Percentiles rank a stretch among this genome's conserved stretches.
phyloP scores from a whole-genome alignment of 2,888 invertebrate genomes.

The Tolmerus cingulatus region DNA sequence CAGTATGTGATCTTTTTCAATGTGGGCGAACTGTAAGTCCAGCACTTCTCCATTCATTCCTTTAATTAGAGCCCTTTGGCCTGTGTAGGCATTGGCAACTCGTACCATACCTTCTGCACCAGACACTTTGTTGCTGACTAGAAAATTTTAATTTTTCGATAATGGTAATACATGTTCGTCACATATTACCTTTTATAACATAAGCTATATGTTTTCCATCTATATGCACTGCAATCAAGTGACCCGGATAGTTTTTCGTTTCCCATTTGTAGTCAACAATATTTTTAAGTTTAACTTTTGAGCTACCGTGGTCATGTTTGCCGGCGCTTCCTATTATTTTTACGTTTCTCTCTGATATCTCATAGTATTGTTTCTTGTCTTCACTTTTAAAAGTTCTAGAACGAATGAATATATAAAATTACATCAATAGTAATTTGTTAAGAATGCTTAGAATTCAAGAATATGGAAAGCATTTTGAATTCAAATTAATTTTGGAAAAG shows the following conservation, averaged over 20 bases:
- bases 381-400: conserved; percentile 56
- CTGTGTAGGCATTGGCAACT: conserved; percentile 73
- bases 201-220: conserved; percentile 88
- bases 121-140: conserved; percentile 61
- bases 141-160: conserved; percentile 53
- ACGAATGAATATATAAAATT: not conserved
- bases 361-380: conserved; percentile 58
- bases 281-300: conserved; percentile 88
- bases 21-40: conserved; percentile 90
- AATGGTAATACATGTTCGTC: not conserved
- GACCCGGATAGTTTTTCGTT: conserved; percentile 84
- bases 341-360: conserved; percentile 67
- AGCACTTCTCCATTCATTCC: conserved; percentile 88
- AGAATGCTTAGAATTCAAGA: not conserved
- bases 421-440: not conserved
- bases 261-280: conserved; percentile 96
- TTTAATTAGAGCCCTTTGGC: conserved; percentile 82
- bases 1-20: conserved; percentile 77
- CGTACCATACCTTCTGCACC: conserved; percentile 77
- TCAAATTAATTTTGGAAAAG: not conserved
- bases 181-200: conserved; percentile 80
- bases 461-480: not conserved
- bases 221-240: conserved; percentile 87
- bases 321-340: conserved; percentile 76
- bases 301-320: conserved; percentile 81